These are phyloP conservation scores for Corapipo altera DNA, from an alignment of 2,113 vertebrate species.

Conservation along the genomic window DNA sequence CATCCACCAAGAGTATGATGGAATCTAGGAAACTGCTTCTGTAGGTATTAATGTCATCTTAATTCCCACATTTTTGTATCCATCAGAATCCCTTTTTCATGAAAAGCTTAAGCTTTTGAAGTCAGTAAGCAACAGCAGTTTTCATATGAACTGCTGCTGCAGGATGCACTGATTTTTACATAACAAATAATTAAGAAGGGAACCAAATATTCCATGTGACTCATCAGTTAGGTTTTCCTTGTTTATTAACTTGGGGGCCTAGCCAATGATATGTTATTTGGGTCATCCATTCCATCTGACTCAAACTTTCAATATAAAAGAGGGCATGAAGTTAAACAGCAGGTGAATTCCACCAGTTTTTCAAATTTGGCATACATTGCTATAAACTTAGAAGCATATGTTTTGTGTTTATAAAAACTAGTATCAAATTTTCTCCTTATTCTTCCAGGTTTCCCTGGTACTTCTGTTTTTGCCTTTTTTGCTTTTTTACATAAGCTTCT, in stretches of 20 bases:
- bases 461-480: neutral
- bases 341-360: neutral
- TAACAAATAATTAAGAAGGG: neutral
- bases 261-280: neutral
- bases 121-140: neutral
- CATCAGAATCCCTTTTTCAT: neutral
- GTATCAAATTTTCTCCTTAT: neutral
- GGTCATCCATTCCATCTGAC: neutral
- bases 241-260: neutral
- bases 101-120: neutral
- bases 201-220: neutral
- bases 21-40: neutral
- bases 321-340: neutral
- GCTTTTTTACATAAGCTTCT: neutral
- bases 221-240: neutral
- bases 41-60: neutral
- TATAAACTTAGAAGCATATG: neutral
- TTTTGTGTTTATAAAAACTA: neutral
- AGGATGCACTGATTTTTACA: neutral
- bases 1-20: neutral
- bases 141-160: neutral
- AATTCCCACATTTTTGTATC: neutral
- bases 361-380: neutral
- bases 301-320: neutral
- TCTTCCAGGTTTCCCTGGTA: neutral